These are phyloP conservation scores for Diplodus sargus DNA, from an alignment of 2,797 vertebrate genomes.

Conservation along the genomic window DNA sequence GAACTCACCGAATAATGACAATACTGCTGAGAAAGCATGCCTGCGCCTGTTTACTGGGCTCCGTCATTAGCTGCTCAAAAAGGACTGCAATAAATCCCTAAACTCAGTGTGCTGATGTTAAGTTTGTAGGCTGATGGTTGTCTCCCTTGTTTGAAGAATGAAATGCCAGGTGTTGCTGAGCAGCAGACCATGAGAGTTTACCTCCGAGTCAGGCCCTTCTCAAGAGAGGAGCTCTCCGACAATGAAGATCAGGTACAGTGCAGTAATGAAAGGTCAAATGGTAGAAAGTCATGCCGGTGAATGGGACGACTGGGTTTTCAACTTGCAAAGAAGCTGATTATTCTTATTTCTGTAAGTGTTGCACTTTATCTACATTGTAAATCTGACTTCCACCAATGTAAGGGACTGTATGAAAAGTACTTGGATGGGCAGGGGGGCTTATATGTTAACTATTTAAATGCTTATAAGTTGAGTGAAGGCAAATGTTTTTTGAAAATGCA, in stretches of 20 bases:
- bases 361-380: neutral
- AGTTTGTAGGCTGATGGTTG: neutral
- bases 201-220: slow-evolving; percentile 90
- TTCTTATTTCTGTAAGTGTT: neutral
- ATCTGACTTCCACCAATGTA: neutral
- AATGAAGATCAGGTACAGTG: slow-evolving; percentile 87
- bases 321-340: neutral
- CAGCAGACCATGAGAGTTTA: slow-evolving; percentile 89
- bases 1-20: neutral
- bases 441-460: too few species aligned
- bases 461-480: too few species aligned
- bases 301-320: neutral
- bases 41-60: neutral
- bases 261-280: neutral
- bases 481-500: too few species aligned
- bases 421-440: too few species aligned
- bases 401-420: neutral
- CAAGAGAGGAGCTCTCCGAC: slow-evolving; percentile 84
- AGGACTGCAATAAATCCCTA: neutral
- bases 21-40: neutral
- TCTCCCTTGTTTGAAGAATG: slow-evolving; percentile 58
- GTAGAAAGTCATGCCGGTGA: neutral
- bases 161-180: slow-evolving; percentile 52
- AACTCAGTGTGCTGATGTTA: neutral
- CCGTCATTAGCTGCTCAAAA: neutral